phyloP scores from a whole-genome alignment of 2,888 invertebrate species.

The Cecidostiba fungosa region DNA sequence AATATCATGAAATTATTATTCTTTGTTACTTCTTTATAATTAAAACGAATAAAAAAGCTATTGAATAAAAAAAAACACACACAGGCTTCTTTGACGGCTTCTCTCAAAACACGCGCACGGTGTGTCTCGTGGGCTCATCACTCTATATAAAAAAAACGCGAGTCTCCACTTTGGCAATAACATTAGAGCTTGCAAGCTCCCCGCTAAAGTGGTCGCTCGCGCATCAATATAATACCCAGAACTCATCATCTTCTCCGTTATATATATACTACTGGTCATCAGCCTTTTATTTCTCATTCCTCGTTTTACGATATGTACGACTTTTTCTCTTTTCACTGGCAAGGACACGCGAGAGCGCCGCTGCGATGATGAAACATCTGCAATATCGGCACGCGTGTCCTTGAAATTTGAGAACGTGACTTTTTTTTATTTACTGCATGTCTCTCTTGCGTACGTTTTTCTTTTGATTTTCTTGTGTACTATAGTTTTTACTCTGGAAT shows the following conservation, averaged over 20 bases:
- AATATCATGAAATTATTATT: conserved; percentile 79
- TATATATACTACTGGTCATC: conserved; percentile 37
- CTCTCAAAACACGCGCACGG: conserved; percentile 57
- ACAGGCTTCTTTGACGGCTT: conserved; percentile 44
- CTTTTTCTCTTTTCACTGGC: conserved; percentile 18
- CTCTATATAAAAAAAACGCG: background rate
- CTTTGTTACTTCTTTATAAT: conserved; percentile 80
- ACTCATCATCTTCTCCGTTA: conserved; percentile 51
- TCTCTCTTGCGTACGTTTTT: conserved; percentile 16
- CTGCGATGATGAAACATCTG: conserved; percentile 21
- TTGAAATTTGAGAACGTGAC: conserved; percentile 45
- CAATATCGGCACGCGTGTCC: conserved; percentile 25
- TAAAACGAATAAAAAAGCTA: conserved; percentile 78
- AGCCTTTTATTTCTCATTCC: conserved; percentile 13
- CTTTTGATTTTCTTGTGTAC: conserved; percentile 12
- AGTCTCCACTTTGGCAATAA: background rate
- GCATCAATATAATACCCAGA: conserved; percentile 26
- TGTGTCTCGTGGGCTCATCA: conserved; percentile 48
- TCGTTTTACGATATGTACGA: conserved; percentile 9
- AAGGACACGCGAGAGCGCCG: conserved; percentile 26
- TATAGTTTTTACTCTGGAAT: conserved; percentile 1
- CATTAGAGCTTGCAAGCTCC: background rate
- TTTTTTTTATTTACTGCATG: conserved; percentile 54
- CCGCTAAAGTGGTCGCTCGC: background rate
- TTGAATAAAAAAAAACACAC: conserved; percentile 73